These are phyloP conservation scores for Tribolium castaneum DNA, from an alignment of 1,140 invertebrate genomes.

Conservation along the genomic window DNA sequence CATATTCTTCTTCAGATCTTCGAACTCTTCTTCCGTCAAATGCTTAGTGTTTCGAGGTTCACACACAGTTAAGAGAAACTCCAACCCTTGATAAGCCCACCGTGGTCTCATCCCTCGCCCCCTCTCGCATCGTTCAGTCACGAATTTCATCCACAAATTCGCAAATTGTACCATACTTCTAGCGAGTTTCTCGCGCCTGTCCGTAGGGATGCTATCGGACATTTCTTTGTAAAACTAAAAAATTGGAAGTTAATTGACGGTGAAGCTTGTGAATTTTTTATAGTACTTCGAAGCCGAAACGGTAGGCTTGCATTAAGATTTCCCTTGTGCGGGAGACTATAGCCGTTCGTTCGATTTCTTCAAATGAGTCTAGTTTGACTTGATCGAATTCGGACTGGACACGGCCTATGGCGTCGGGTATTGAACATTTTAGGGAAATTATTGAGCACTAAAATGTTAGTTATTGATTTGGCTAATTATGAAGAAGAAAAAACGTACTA, in stretches of 20 bases:
- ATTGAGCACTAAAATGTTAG: constrained; percentile 67
- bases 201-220: constrained; percentile 62
- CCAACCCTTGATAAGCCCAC: constrained; percentile 87
- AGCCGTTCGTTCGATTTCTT: constrained; percentile 65
- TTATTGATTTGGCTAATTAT: too few relatives aligned
- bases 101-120: constrained; percentile 84
- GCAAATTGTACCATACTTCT: constrained; percentile 78
- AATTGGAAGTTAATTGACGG: constrained; percentile 30
- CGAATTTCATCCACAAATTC: constrained; percentile 89
- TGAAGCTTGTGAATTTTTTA: constrained; percentile 10
- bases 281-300: constrained; percentile 86
- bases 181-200: constrained; percentile 54
- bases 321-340: constrained; percentile 77
- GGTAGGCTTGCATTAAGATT: constrained; percentile 87
- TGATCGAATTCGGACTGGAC: constrained; percentile 72
- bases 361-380: constrained; percentile 69
- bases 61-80: constrained; percentile 85
- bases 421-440: constrained; percentile 71
- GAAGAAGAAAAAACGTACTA: constrained; percentile 62
- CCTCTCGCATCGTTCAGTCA: constrained; percentile 81
- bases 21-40: constrained; percentile 81
- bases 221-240: constrained; percentile 85
- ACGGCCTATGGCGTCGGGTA: constrained; percentile 71
- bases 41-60: constrained; percentile 83
- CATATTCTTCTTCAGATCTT: constrained; percentile 65